These are phyloP conservation scores for Pharmacophagus antenor DNA, from an alignment of 2,888 invertebrate species.

Conservation along the genomic window DNA sequence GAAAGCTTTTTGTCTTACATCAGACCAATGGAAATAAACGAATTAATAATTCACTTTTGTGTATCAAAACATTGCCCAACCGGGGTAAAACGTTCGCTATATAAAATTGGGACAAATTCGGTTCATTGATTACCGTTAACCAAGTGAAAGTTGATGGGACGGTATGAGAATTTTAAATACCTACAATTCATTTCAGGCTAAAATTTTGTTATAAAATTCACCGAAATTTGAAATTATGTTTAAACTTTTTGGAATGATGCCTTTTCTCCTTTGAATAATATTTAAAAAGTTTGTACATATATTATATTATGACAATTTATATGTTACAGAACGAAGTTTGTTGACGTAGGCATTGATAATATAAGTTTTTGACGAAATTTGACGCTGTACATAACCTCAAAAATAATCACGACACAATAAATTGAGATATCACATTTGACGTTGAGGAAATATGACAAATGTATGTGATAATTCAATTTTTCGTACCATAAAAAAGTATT, in stretches of 20 bases:
- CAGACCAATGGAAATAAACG: too few relatives aligned
- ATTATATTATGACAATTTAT: too few relatives aligned
- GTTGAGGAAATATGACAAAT: neutral
- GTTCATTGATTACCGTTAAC: slow-evolving; percentile 37
- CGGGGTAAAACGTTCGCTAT: neutral
- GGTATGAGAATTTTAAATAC: slow-evolving; percentile 35
- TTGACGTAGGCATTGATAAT: neutral
- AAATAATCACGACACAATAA: slow-evolving; percentile 11
- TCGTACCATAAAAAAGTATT: neutral
- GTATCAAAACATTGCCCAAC: neutral
- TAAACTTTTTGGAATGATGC: too few relatives aligned
- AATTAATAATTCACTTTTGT: neutral
- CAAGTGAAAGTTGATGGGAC: slow-evolving; percentile 41
- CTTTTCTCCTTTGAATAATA: too few relatives aligned
- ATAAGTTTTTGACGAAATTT: slow-evolving; percentile 6
- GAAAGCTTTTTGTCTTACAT: neutral
- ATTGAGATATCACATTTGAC: neutral
- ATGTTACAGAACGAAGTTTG: neutral
- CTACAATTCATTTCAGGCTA: slow-evolving; percentile 18
- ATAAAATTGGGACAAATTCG: slow-evolving; percentile 34
- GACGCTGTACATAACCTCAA: slow-evolving; percentile 21
- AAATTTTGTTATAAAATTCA: too few relatives aligned
- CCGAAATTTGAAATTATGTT: too few relatives aligned
- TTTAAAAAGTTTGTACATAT: too few relatives aligned
- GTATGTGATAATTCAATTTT: neutral